These are phyloP conservation scores for Amniataba percoides DNA, from an alignment of 2,797 vertebrate species.

Conservation along the genomic window DNA sequence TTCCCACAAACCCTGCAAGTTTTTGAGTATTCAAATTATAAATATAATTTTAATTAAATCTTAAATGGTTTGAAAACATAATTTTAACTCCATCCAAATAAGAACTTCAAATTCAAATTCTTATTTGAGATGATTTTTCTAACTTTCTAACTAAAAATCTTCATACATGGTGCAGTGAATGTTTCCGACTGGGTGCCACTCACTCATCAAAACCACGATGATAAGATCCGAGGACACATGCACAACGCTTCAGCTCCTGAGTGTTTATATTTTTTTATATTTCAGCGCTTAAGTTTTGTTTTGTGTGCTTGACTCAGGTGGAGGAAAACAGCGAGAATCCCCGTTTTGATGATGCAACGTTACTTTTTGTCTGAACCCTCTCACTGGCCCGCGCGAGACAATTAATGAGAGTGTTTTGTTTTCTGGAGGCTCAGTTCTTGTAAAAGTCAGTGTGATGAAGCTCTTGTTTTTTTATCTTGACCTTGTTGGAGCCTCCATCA, in stretches of 20 bases:
- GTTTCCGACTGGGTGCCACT: constrained; percentile 30
- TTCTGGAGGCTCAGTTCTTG: constrained; percentile 80
- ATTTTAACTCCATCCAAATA: too few species aligned
- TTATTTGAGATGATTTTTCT: too few species aligned
- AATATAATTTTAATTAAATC: too few species aligned
- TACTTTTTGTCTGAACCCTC: constrained; percentile 72
- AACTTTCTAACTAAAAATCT: too few species aligned
- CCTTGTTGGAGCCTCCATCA: constrained; percentile 85
- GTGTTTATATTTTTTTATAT: constrained; percentile 19
- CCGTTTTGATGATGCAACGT: constrained; percentile 76
- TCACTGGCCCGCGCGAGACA: constrained; percentile 69
- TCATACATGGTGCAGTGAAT: not conserved
- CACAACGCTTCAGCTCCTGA: constrained; percentile 18
- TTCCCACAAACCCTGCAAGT: not conserved
- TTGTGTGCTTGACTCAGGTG: constrained; percentile 65
- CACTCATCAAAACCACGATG: constrained; percentile 9
- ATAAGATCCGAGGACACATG: constrained; percentile 8
- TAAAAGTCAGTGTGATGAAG: constrained; percentile 80
- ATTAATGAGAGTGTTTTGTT: constrained; percentile 85
- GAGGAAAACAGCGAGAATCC: constrained; percentile 58
- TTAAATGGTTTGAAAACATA: too few species aligned
- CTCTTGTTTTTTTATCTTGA: constrained; percentile 80
- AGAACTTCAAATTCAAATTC: too few species aligned
- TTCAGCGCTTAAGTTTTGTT: constrained; percentile 7
- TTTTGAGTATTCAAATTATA: not conserved